Evolutionary conservation across 1,140 invertebrate species (phyloP), one percentile per base, ranked within the genome.

Genomic region (Papilio helenus): DNA sequence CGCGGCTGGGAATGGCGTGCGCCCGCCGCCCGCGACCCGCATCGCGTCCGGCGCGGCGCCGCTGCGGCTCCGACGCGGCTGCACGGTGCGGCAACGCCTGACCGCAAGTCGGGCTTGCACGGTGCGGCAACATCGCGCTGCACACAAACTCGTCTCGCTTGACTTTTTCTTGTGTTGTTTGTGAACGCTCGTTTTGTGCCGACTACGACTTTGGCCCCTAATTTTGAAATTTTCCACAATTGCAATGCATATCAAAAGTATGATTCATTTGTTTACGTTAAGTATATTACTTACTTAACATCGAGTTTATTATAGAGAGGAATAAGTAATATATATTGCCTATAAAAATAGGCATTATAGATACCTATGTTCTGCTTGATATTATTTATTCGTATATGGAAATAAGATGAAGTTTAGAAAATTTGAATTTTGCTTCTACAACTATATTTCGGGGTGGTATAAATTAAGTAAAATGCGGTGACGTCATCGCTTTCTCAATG

Each of bases 81-180:
- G 72, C 65, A 65, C 74, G 29, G 74, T 49, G 74, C 74, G 72
- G 29, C 74, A 20, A 74, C 76, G 29, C 65, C 68, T 44, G 44
- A n/a, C 71, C n/a, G 72, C 44, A 23, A 23, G 39, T 3, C 72
- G 72, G 9, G 4, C 23, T 7, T 7, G 72, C 23, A 49, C 73
- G 73, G 73, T 29, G 80, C 86, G 86, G 89, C 89, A 89, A 89
- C 87, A 81, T 82, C 86, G 88, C 86, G n/a, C 79, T 79, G 81
- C 81, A 65, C 77, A 68, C 42, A 79, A 68, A 46, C 58, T n/a
- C 23, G 58, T 46, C 77, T 23, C 76, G 55, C 29, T 44, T 44
- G 55, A 61, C 20, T 79, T 79, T 78, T 79, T 71, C 34, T 61
- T 18, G 61, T 23, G 58, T 61, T 61, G 58, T 61, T 61, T 61